Percentiles rank a stretch among this genome's conserved stretches.
phyloP scores from a whole-genome alignment of 1,140 invertebrate species.

The Gonatopus flavifemur region DNA sequence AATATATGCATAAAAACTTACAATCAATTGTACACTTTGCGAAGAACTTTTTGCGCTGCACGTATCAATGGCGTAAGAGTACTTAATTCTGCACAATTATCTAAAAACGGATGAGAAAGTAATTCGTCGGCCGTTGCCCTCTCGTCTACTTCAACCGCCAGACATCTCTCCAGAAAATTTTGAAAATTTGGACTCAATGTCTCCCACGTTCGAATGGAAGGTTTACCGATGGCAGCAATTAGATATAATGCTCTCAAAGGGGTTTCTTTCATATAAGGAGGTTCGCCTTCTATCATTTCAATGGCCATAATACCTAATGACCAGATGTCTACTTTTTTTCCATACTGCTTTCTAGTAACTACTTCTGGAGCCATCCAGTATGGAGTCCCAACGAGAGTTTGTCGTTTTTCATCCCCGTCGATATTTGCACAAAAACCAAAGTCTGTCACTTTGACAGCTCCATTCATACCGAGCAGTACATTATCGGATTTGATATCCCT shows the following conservation, averaged over 20 bases:
- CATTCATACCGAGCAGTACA: conserved; percentile 94
- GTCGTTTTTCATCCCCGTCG: conserved; percentile 88
- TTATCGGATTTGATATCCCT: conserved; percentile 97
- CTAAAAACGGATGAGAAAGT: conserved; percentile 85
- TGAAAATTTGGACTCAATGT: conserved; percentile 74
- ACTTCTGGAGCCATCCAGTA: conserved; percentile 89
- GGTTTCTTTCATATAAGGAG: conserved; percentile 72
- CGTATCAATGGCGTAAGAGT: conserved; percentile 88
- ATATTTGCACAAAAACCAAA: conserved; percentile 97
- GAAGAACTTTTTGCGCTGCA: conserved; percentile 80
- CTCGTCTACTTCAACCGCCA: conserved; percentile 90
- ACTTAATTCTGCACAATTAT: conserved; percentile 79
- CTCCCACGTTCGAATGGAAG: conserved; percentile 83
- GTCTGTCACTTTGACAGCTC: conserved; percentile 95
- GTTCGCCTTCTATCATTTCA: conserved; percentile 98
- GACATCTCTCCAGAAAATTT: conserved; percentile 87
- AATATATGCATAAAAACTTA: no score
- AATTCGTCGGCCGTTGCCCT: conserved; percentile 83
- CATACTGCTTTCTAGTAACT: conserved; percentile 80
- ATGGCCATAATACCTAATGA: conserved; percentile 96
- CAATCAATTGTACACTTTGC: conserved; percentile 57
- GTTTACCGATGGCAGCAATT: conserved; percentile 93
- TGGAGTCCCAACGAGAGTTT: conserved; percentile 94
- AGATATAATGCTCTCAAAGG: conserved; percentile 92
- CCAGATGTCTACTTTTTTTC: conserved; percentile 95